Conservation (phyloP, 2,113 vertebrate genomes). For the Microtus ochrogaster region DNA sequence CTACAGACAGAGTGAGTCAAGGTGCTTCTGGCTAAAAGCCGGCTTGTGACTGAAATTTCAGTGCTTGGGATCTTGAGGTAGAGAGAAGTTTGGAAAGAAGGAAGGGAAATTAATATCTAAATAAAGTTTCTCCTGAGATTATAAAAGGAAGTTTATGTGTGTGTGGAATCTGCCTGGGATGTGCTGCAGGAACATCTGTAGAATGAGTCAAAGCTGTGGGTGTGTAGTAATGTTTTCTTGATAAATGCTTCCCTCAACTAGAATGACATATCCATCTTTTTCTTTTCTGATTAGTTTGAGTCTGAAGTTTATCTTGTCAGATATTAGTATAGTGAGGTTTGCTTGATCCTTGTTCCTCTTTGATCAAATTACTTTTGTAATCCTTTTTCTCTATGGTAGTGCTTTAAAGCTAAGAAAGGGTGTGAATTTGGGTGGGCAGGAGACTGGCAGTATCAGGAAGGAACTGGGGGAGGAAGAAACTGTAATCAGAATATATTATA, state of each 20-base stretch:
- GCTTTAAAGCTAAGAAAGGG: not conserved
- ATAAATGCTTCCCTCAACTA: not conserved
- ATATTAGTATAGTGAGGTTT: not conserved
- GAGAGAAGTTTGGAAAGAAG: not conserved
- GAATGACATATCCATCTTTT: not conserved
- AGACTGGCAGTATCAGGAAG: too few relatives aligned
- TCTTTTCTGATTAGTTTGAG: not conserved
- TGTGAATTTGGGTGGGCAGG: not conserved
- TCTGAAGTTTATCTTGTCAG: not conserved
- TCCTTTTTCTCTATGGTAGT: not conserved
- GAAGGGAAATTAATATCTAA: not conserved
- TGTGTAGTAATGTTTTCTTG: not conserved
- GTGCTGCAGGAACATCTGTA: not conserved
- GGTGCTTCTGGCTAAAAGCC: not conserved
- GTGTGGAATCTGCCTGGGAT: not conserved
- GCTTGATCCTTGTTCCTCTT: not conserved
- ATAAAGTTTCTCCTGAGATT: not conserved
- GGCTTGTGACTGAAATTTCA: not conserved
- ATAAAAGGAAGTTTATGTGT: not conserved
- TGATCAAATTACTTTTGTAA: not conserved
- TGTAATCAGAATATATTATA: too few relatives aligned
- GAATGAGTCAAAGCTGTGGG: not conserved
- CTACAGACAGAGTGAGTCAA: not conserved
- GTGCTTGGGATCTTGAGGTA: not conserved
- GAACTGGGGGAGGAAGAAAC: too few relatives aligned